Evolutionary conservation across 2,797 vertebrate species (phyloP), one percentile per base, ranked within the genome.

Genomic region (Vultur gryphus): DNA sequence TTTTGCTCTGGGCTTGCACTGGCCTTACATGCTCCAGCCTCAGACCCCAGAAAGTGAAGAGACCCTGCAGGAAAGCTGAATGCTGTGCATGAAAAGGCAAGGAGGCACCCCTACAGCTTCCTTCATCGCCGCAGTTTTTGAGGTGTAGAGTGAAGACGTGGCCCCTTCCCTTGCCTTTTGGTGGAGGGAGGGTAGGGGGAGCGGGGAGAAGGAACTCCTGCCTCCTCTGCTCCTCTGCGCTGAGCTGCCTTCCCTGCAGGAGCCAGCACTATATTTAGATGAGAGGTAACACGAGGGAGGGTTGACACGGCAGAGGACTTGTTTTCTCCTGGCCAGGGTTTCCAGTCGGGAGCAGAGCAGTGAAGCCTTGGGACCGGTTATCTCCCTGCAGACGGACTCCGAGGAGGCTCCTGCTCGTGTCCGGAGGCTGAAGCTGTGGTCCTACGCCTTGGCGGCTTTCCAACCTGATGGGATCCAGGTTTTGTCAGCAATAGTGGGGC

Each of bases 401-500:
- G 25, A 61, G 57, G 87, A 87, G 82, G 51, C n/a, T 73, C 26
- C 79, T 70, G 57, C 49, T 85, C 1, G 0, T 35, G 51, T 29
- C 29, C 5, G 1, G 46, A 46, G 71, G 54, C 55, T 78, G 90
- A 37, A 75, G 44, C n/a, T 84, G 28, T 55, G 49, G 17, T 78
- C 41, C 55, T 51, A 7, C 2, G 0, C 4, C 37, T 70, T 7
- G 1, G 35, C 3, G 2, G 33, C 57, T 89, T 44, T 51, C 29
- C 71, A 84, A 0, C 43, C 17, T 46, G 55, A 24, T 72, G 69
- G 84, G n/a, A 89, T 54, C 31, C 84, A 69, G 61, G 24, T 52
- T 84, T 71, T 48, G 24, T 31, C 58, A 88, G 86, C 70, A 81
- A 1, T 5, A 37, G 6, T 13, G 70, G 24, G 52, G 57, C 44